A percentile compares a stretch with the other conserved stretches of the same genome.
These are phyloP conservation scores for Aquatica leii DNA, from an alignment of 2,888 invertebrate genomes.

Conservation along the genomic window DNA sequence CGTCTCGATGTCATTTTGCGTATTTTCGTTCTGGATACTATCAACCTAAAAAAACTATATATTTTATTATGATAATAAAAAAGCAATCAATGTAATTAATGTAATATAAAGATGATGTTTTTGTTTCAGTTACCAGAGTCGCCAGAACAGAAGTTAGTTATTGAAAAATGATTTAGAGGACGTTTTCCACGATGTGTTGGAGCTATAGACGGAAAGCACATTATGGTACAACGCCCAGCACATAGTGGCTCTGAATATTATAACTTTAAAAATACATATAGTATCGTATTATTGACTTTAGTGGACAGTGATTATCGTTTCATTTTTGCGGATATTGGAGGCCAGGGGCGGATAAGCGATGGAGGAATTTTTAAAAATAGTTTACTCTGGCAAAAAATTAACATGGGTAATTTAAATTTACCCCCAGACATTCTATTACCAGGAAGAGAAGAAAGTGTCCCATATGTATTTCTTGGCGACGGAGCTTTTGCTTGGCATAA, in stretches of 20 bases:
- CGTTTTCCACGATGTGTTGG: constrained; percentile 39
- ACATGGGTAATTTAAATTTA: neutral
- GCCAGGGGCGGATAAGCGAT: constrained; percentile 31
- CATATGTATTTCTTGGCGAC: too few species aligned
- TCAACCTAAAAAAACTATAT: too few species aligned
- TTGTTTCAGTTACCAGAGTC: constrained; percentile 10
- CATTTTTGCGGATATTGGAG: constrained; percentile 49
- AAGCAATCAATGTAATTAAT: too few species aligned
- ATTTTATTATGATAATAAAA: too few species aligned
- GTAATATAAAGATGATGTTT: too few species aligned
- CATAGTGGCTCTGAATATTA: constrained; percentile 41
- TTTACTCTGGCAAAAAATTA: neutral
- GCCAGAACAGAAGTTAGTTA: constrained; percentile 7
- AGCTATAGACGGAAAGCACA: constrained; percentile 45
- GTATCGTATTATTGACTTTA: constrained; percentile 44
- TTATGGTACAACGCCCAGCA: constrained; percentile 38
- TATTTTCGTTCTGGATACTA: too few species aligned
- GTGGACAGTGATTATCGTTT: constrained; percentile 45
- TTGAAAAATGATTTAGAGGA: constrained; percentile 9
- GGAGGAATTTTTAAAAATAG: constrained; percentile 9
- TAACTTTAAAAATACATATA: constrained; percentile 45
- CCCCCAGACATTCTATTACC: constrained; percentile 23
- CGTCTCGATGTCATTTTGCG: too few species aligned
- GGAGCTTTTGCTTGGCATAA: too few species aligned
- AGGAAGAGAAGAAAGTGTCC: too few species aligned